Base-by-base conservation (phyloP, 1,140 invertebrate species). In the Zophobas morio region DNA sequence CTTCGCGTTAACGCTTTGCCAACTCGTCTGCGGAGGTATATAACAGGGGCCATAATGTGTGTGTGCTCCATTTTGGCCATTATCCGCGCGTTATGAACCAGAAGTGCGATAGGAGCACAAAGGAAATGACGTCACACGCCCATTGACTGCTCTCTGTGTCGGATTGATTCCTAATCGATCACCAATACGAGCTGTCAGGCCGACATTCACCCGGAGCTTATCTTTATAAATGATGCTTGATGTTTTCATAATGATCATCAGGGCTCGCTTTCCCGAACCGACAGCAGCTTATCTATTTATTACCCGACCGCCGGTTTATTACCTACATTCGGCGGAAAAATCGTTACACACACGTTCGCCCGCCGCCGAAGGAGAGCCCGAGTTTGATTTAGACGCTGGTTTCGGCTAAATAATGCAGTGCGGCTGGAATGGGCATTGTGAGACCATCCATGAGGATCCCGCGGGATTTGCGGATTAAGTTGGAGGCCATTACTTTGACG, bases 111-210 rank as follows among this genome's bases (percentile, higher is more conserved):
- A 85, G 80, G 78, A 80, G 77, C 84, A 85, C 84, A 85, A 85
- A 84, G 84, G 84, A 84, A 85, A 84, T 84, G 84, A 84, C 84
- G 84, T 85, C 83, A 84, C 81, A 84, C 83, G 83, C 83, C 82
- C 82, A 85, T 84, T 85, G 84, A 84, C 83, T 84, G 81, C 80
- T 83, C 82, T 84, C 81, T 81, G 79, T 84, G 81, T 79, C 73
- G 79, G 82, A 85, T 85, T 85, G 84, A 85, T 85, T 84, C 82
- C 80, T 84, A 83, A 85, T 85, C 84, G 84, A 85, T 85, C 84
- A 84, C 77, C 81, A 82, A 84, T 84, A 82, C 78, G 80, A 81
- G 81, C 82, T 84, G 83, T 83, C 83, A 82, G 70, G 74, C 60
- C 77, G 81, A 81, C 81, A 80, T 80, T 82, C 77, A 77, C 54